Percentiles rank a stretch among this genome's conserved stretches.
phyloP scores from a whole-genome alignment of 2,113 vertebrate genomes.

The Sander lucioperca region DNA sequence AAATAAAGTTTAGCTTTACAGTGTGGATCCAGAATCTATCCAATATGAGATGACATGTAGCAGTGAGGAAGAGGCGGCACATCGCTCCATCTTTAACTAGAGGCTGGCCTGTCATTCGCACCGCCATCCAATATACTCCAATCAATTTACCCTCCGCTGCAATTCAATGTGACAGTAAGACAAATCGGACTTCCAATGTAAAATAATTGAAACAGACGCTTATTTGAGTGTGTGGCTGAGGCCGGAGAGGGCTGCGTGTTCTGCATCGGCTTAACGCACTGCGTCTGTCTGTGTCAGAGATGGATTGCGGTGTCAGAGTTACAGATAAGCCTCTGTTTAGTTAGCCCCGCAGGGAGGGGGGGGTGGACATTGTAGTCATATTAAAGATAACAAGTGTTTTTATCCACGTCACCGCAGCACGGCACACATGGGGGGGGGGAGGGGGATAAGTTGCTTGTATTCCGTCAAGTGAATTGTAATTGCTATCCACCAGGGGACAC shows the following conservation, averaged over 20 bases:
- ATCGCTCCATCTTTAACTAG: conserved; percentile 42
- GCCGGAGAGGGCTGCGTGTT: conserved; percentile 26
- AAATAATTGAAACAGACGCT: conserved; percentile 76
- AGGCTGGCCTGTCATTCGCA: conserved; percentile 46
- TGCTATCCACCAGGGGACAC: conserved; percentile 58
- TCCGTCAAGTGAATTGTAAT: conserved; percentile 66
- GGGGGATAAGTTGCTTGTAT: conserved; percentile 30
- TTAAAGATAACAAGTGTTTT: conserved; percentile 71
- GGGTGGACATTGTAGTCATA: conserved; percentile 60
- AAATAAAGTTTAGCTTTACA: not conserved
- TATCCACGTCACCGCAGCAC: conserved; percentile 38
- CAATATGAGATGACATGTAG: conserved; percentile 8
- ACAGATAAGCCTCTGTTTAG: conserved; percentile 74
- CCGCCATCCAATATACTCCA: conserved; percentile 65
- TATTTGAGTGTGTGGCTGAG: conserved; percentile 60
- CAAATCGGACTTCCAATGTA: conserved; percentile 70
- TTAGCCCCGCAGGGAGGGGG: conserved; percentile 50
- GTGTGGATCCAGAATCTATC: conserved; percentile 7
- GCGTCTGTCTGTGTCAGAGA: conserved; percentile 68
- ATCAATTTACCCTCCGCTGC: conserved; percentile 65
- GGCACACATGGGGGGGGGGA: conserved; percentile 4
- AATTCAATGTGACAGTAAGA: conserved; percentile 75
- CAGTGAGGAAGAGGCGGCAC: not conserved
- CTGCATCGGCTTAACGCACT: conserved; percentile 50
- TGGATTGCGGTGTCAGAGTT: conserved; percentile 76